A percentile compares a stretch with the other conserved stretches of the same genome.
phyloP scores from a whole-genome alignment of 2,888 invertebrate species.

The Brachyptera risi region DNA sequence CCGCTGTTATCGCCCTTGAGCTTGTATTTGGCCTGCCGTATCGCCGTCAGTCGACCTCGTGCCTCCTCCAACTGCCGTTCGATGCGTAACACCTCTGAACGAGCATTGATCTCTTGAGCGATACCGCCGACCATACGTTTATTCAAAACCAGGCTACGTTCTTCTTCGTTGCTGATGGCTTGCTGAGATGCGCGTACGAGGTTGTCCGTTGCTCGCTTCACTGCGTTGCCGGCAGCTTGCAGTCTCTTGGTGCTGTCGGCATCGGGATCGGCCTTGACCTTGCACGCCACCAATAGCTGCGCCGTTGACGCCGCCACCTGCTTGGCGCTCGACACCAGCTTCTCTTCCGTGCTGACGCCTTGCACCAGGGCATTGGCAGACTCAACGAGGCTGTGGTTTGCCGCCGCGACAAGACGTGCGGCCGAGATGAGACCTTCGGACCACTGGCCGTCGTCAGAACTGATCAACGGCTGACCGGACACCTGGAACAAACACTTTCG shows the following conservation, averaged over 20 bases:
- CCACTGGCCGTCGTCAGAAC: slow-evolving; percentile 97
- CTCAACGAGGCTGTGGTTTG: slow-evolving; percentile 95
- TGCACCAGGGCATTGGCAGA: slow-evolving; percentile 96
- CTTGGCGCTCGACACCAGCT: slow-evolving; percentile 92
- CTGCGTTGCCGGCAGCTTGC: slow-evolving; percentile 91
- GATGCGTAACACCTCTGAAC: slow-evolving; percentile 87
- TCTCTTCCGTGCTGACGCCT: slow-evolving; percentile 89
- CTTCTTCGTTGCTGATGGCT: slow-evolving; percentile 88
- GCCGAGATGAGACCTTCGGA: slow-evolving; percentile 95
- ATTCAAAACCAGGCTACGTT: slow-evolving; percentile 85
- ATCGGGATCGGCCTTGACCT: slow-evolving; percentile 96
- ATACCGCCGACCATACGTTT: slow-evolving; percentile 94
- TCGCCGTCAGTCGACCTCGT: slow-evolving; percentile 80
- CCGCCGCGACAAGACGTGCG: slow-evolving; percentile 92
- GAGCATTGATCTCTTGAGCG: slow-evolving; percentile 91
- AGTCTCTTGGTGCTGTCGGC: slow-evolving; percentile 89
- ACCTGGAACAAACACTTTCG: slow-evolving; percentile 44
- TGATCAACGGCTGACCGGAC: slow-evolving; percentile 72
- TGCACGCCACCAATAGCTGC: slow-evolving; percentile 95
- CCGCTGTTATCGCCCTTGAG: slow-evolving; percentile 58
- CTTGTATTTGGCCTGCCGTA: slow-evolving; percentile 90
- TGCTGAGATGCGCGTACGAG: slow-evolving; percentile 91
- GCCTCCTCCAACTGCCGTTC: slow-evolving; percentile 94
- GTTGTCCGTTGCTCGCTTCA: slow-evolving; percentile 96
- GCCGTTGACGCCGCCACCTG: slow-evolving; percentile 97